phyloP scores from a whole-genome alignment of 2,888 invertebrate species.

The Cosmorhoe ocellata region DNA sequence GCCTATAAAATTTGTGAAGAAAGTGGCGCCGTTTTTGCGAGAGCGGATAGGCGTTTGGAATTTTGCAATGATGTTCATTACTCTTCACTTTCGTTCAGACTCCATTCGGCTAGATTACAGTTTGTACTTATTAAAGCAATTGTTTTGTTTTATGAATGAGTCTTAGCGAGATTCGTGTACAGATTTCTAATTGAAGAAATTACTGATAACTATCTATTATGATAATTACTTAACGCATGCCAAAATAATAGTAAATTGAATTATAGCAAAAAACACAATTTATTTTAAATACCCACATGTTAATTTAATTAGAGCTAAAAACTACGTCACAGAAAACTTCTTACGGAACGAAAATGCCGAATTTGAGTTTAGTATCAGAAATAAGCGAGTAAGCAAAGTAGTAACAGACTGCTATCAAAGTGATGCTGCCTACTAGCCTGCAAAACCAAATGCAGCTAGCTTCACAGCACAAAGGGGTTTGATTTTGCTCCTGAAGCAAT shows the following conservation, averaged over 20 bases:
- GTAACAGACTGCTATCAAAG: slow-evolving; percentile 59
- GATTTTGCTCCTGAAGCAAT: slow-evolving; percentile 19
- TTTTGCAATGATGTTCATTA: slow-evolving; percentile 12
- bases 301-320: too few relatives aligned
- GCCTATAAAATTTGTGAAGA: slow-evolving; percentile 14
- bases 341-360: slow-evolving; percentile 56
- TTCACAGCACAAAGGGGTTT: slow-evolving; percentile 58
- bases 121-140: slow-evolving; percentile 44
- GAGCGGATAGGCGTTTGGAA: slow-evolving; percentile 4
- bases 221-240: too few relatives aligned
- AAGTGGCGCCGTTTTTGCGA: slow-evolving; percentile 22
- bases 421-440: slow-evolving; percentile 51
- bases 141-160: slow-evolving; percentile 39
- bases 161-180: slow-evolving; percentile 12
- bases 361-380: slow-evolving; percentile 62
- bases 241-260: too few relatives aligned
- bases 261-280: too few relatives aligned
- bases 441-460: slow-evolving; percentile 63
- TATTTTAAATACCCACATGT: too few relatives aligned
- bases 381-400: slow-evolving; percentile 62
- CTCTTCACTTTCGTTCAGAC: slow-evolving; percentile 60
- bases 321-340: too few relatives aligned
- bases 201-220: background rate
- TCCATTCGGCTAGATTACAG: slow-evolving; percentile 62
- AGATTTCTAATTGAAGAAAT: slow-evolving; percentile 6